These are phyloP conservation scores for Troglohyphantes excavatus DNA, from an alignment of 2,888 invertebrate genomes.

Conservation along the genomic window DNA sequence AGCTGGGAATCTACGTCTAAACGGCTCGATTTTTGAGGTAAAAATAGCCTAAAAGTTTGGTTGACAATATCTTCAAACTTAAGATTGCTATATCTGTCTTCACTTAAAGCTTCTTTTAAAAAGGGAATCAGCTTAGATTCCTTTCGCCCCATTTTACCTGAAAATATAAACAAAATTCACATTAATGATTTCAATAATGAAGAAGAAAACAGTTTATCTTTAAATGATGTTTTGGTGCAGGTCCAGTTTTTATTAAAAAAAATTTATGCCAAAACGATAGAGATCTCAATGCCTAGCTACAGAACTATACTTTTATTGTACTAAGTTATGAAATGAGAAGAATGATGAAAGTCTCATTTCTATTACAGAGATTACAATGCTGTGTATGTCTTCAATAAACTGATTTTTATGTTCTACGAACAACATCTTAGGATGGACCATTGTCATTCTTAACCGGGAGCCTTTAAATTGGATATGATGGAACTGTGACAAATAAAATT, in stretches of 20 bases:
- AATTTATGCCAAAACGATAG: too few species aligned
- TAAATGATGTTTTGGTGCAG: background rate
- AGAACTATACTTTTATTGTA: background rate
- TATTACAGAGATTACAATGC: too few species aligned
- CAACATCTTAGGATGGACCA: too few species aligned
- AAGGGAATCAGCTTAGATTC: background rate
- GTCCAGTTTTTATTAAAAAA: too few species aligned
- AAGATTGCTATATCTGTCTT: background rate
- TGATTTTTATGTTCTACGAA: too few species aligned
- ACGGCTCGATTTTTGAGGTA: background rate
- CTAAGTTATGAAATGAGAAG: background rate
- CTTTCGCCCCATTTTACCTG: background rate
- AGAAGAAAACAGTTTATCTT: background rate
- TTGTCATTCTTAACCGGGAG: too few species aligned
- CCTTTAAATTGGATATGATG: too few species aligned
- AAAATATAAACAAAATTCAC: too few species aligned
- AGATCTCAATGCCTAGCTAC: background rate
- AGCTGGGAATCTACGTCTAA: background rate
- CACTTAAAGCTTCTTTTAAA: background rate
- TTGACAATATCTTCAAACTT: background rate
- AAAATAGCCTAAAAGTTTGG: background rate
- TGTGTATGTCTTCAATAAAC: too few species aligned
- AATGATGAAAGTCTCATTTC: too few species aligned
- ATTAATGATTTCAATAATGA: background rate
- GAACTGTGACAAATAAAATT: too few species aligned